Conservation (phyloP, 2,113 vertebrate genomes). For the Tenebrosternarchus preto region DNA sequence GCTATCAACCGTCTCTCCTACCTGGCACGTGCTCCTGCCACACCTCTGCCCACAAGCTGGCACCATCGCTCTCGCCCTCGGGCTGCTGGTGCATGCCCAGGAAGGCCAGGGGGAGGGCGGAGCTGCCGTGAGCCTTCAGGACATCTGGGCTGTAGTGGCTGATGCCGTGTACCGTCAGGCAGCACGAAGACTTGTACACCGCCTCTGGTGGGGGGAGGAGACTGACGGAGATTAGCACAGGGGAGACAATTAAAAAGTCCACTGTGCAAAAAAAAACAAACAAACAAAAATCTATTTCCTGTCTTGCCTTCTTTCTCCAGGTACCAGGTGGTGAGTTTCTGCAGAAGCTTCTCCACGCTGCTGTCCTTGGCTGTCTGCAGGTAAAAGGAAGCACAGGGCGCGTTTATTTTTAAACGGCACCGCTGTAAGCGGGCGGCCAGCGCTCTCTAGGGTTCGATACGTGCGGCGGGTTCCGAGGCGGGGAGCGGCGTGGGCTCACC, state of each 20-base stretch:
- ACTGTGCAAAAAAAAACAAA: background rate
- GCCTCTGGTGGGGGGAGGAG: conserved; percentile 71
- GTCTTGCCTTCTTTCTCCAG: conserved; percentile 93
- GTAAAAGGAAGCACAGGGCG: conserved; percentile 16
- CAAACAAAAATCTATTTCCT: too few relatives aligned
- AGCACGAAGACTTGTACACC: conserved; percentile 87
- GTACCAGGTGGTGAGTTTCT: conserved; percentile 92
- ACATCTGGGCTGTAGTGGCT: conserved; percentile 95
- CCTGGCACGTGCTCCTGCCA: conserved; percentile 98
- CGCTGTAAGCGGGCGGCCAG: background rate
- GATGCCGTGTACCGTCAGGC: conserved; percentile 87
- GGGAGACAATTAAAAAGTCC: background rate
- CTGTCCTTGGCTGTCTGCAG: conserved; percentile 88
- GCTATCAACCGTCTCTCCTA: conserved; percentile 67
- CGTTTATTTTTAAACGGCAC: too few relatives aligned
- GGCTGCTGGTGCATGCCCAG: conserved; percentile 95
- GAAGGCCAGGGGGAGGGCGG: conserved; percentile 90
- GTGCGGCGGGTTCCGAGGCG: too few relatives aligned
- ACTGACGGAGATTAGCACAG: background rate
- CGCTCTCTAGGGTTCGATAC: too few relatives aligned
- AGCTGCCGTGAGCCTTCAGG: conserved; percentile 87
- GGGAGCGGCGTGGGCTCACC: conserved; percentile 75
- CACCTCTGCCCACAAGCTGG: conserved; percentile 88
- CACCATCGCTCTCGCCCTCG: conserved; percentile 82
- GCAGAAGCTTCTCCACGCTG: conserved; percentile 91